Conservation (phyloP, 2,888 invertebrate species). For the Phortica magna region DNA sequence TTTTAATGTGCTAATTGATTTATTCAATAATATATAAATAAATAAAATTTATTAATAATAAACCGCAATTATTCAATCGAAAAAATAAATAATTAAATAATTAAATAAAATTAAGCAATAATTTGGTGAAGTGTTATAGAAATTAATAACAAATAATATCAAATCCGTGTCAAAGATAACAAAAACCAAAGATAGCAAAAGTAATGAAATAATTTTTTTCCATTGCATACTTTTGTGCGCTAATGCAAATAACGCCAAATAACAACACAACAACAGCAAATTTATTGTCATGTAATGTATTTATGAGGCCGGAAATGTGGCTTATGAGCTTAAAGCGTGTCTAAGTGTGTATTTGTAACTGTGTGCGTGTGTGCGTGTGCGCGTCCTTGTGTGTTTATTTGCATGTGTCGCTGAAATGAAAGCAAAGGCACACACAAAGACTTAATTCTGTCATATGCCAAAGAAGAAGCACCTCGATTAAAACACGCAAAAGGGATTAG, state of each 20-base stretch:
- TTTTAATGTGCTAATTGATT: slow-evolving; percentile 24
- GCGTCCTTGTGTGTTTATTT: no score
- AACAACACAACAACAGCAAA: slow-evolving; percentile 50
- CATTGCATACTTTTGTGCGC: not conserved
- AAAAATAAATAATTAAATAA: slow-evolving; percentile 40
- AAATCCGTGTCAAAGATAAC: slow-evolving; percentile 38
- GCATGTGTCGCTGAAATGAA: no score
- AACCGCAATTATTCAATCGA: slow-evolving; percentile 1
- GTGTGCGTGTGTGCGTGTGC: slow-evolving; percentile 47
- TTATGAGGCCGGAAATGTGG: slow-evolving; percentile 54
- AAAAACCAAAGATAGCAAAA: slow-evolving; percentile 36
- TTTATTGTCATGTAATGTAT: slow-evolving; percentile 66
- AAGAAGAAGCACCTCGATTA: no score
- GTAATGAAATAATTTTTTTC: not conserved
- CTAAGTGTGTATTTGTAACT: slow-evolving; percentile 63
- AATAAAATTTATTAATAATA: not conserved
- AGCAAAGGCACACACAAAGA: slow-evolving; percentile 49
- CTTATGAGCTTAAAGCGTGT: slow-evolving; percentile 66
- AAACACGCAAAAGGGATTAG: no score
- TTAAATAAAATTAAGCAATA: slow-evolving; percentile 4
- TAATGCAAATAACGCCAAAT: slow-evolving; percentile 29
- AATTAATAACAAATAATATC: not conserved
- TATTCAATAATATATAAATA: not conserved
- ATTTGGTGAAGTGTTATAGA: not conserved
- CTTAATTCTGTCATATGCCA: no score